Evolutionary conservation across 2,113 vertebrate species (phyloP), one percentile per base, ranked within the genome.

Genomic region (Larimichthys crocea): DNA sequence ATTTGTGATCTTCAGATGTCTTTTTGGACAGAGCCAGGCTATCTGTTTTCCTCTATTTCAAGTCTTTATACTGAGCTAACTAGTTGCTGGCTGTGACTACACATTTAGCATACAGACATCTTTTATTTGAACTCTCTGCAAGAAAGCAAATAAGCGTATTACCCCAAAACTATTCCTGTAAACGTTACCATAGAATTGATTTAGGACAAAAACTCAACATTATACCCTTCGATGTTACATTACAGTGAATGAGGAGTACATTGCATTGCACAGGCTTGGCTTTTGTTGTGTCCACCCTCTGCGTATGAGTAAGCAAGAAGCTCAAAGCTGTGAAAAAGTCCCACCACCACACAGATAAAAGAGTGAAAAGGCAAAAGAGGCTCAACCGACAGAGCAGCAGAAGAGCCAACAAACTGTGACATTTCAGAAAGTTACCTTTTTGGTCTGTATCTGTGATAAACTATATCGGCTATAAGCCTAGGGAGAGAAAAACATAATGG

Each of bases 381-480:
- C 42, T 63, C 53, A 50, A 74, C 71, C 20, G 2, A 19, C 10
- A 2, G 44, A 67, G 31, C 62, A 63, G 76, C 44, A 74, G 61
- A 68, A 40, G 52, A 85, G 83, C 31, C 53, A 68, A 74, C 55
- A 52, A 40, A 71, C 5, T 75, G 52, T 14, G 71, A 66, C 55
- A 49, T 76, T 64, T 60, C 53, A 71, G 46, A 61, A 49, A 53
- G 59, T 93, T 94, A 95, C 93, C 94, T 94, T 94, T 66, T 73
- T 92, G 10, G 59, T 92, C 83, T 89, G 90, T 87, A 94, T 90
- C 86, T 94, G 92, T 80, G 94, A 95, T 90, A 94, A 93, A 89
- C 94, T 94, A 93, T 90, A 92, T 19, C 93, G 90, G 89, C 69
- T 93, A 91, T 89, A 60, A 53, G 94, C 92, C 94, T 94, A 69